Base-by-base conservation (phyloP, 2,888 invertebrate genomes). In the Standfussiana lucernea region DNA sequence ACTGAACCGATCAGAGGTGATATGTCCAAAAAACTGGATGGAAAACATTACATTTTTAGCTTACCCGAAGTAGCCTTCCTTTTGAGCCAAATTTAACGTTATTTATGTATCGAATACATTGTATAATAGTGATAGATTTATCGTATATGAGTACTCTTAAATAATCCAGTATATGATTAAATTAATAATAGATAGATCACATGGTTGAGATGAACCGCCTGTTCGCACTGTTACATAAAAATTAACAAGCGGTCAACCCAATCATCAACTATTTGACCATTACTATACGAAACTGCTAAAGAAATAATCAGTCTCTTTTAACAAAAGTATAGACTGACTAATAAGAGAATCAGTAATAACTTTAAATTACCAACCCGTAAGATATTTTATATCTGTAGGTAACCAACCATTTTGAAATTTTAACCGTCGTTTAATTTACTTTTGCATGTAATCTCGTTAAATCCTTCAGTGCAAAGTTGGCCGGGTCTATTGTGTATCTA, bases 401-500 rank as follows among this genome's bases (percentile, higher is more conserved):
- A 40, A 66, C 47, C 67, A 70, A 76, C 61, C 61, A 67, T 74
- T 77, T 83, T 64, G 47, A 77, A 75, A 75, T 66, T 73, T 75
- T 80, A 81, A 74, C 62, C 65, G 28, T 75, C 56, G 45, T 71
- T 81, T 72, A 79, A 85, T 86, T 82, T 87, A 83, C 72, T 86
- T 88, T 84, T 77, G 83, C 66, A 77, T 81, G 83, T 83, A 86
- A 88, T 84, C 83, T 77, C 66, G 80, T 83, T 87, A 80, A 86
- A 84, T 81, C 79, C 75, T 79, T 72, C 50, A 80, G 74, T 77
- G 75, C 74, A 77, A 88, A 86, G 73, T 87, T 79, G 70, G 79
- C 68, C 53, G 70, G 59, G 56, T 71, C 78, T 86, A 87, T 88
- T 88, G 88, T 88, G 86, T 86, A 86, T 84, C 86, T 86, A 83